Evolutionary conservation across 2,113 vertebrate genomes (phyloP), one percentile per base, ranked within the genome.

Genomic region (Sula dactylatra): DNA sequence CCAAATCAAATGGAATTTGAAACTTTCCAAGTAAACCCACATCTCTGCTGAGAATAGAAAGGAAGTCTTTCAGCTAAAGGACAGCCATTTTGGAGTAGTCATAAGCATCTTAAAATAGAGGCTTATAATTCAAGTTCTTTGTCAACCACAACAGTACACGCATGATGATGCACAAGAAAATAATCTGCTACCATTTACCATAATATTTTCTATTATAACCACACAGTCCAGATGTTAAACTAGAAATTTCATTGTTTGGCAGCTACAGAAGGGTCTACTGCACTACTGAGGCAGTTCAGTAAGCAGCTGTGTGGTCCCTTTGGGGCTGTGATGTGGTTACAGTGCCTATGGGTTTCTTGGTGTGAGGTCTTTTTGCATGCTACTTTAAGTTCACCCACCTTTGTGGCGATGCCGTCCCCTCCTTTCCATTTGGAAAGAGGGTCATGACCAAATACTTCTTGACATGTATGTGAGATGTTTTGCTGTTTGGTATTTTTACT

Each of bases 31-130:
- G 38, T 88, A 94, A 97, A 86, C 70, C 77, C 77, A 88, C 78
- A 59, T 71, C 56, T 94, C 81, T 92, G 52, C 88, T 91, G 56
- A 95, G 93, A 94, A 95, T 72, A 95, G 54, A 84, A 81, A 81
- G 47, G 49, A 73, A 62, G 34, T 59, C 36, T 88, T 85, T 94
- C 78, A 95, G 61, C 64, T 82, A 87, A 96, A 93, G 83, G 88
- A 76, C 59, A 82, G 84, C 72, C 93, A 93, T 94, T 96, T 93
- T 59, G n/a, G 65, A 90, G 40, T 47, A 90, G 81, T 62, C 47
- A 3, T 69, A 95, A 92, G 26, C 55, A 78, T 80, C 81, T 96
- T 85, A 92, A 96, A 94, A 93, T 90, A 93, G 65, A 88, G 45
- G 38, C 80, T 93, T 71, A 81, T 82, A 90, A 86, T 52, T 86